Conservation (phyloP, 2,113 vertebrate genomes). For the Peucedramus taeniatus region DNA sequence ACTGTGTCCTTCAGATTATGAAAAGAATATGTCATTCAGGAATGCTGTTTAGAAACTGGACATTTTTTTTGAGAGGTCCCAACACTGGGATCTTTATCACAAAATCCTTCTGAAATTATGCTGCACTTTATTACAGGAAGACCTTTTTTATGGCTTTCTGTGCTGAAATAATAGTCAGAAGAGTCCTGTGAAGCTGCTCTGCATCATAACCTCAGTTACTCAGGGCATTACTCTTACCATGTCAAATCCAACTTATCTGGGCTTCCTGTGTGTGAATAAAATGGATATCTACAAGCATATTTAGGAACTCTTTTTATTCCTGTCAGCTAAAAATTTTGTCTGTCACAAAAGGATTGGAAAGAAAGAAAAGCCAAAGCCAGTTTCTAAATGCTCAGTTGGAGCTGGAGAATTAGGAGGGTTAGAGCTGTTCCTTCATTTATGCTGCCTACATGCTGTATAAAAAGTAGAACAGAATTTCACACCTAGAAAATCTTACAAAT, state of each 20-base stretch:
- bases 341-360: not conserved
- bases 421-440: conserved; percentile 6
- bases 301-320: not conserved
- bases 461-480: conserved; percentile 35
- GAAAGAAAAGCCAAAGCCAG: not conserved
- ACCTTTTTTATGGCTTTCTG: not conserved
- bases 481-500: not conserved
- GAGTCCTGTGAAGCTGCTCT: not conserved
- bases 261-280: not conserved
- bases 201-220: not conserved
- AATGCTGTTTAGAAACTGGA: not conserved
- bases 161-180: not conserved
- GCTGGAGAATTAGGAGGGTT: not conserved
- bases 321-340: not conserved
- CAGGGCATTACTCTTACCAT: not conserved
- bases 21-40: not conserved
- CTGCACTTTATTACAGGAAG: not conserved
- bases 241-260: not conserved
- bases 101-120: not conserved
- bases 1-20: not conserved
- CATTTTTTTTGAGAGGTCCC: not conserved
- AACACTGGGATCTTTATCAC: not conserved
- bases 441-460: not conserved
- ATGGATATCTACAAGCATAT: not conserved
- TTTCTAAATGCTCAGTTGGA: not conserved